Base-by-base conservation (phyloP, 2,888 invertebrate genomes). In the Chouioia cunea region DNA sequence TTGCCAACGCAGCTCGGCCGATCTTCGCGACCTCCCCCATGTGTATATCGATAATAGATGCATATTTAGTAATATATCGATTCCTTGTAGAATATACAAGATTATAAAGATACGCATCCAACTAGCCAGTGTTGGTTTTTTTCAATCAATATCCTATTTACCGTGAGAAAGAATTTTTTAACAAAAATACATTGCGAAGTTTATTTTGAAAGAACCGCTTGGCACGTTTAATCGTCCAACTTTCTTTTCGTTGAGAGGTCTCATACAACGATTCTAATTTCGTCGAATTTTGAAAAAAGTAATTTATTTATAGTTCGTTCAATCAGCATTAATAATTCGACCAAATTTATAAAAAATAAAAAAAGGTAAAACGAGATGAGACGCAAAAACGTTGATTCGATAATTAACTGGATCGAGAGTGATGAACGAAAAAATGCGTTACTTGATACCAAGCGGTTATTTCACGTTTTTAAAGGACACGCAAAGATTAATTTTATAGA, bases 41-140 rank as follows among this genome's bases (percentile, higher is more conserved):
- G 81, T 82, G 82, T 80, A 82, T 82, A 82, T 80, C 78, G 77
- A 77, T 66, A 27, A 62, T 80, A 81, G 78, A 79, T 76, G 71
- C 77, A 79, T 81, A 82, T 82, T 80, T 80, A 83, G 81, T 81
- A 81, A 80, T 80, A 82, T 80, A 82, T 81, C 75, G 76, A 79
- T 76, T 76, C 74, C 58, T 77, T 78, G 75, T 77, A 77, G 75
- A 70, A 73, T 76, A 77, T 60, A 65, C 6, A 18, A 59, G 50
- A 43, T 71, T 36, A 36, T 36, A 36, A 36, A 10, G 36, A 12
- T 36, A 36, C 36, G 65, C 62, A 57, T 71, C 36, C 36, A 70
- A 22, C 56, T 56, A 47, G 46, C 58, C 36, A 20, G 36, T 60
- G 22, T 22, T 15, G 20, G 53, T 22, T 53, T 53, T 22, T 22